Evolutionary conservation across 2,797 vertebrate species (phyloP).

Genomic region (Gallinago stenura): DNA sequence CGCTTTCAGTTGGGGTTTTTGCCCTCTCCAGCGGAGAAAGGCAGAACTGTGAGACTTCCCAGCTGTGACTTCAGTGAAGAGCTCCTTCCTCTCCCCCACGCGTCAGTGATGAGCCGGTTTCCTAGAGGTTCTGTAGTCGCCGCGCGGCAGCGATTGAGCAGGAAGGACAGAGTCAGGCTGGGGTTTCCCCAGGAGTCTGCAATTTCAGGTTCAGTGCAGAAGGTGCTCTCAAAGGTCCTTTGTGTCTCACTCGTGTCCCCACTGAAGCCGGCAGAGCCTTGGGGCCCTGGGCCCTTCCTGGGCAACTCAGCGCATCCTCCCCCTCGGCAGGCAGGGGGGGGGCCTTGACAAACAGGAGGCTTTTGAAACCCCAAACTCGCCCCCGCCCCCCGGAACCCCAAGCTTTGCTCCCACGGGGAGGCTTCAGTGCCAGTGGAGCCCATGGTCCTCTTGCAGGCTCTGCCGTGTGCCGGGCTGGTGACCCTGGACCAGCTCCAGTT

Average conservation of each 20-base stretch:
- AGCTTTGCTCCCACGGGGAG: background rate
- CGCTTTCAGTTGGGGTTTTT: background rate
- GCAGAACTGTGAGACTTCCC: background rate
- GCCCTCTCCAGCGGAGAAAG: background rate
- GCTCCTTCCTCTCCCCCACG: background rate
- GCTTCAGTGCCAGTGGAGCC: background rate
- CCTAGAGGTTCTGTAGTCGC: background rate
- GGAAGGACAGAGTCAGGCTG: background rate
- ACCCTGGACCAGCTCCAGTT: background rate
- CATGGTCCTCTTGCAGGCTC: background rate
- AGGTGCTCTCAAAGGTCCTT: background rate
- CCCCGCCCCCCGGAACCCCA: background rate
- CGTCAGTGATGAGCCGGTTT: rapidly evolving
- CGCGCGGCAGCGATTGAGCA: rapidly evolving
- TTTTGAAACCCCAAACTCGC: background rate
- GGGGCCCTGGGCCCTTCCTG: background rate
- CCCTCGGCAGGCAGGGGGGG: background rate
- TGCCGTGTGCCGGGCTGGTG: background rate
- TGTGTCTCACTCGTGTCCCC: background rate
- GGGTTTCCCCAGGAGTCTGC: background rate
- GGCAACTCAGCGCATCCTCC: background rate
- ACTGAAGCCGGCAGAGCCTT: background rate
- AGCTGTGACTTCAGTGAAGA: background rate
- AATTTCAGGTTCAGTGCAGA: background rate
- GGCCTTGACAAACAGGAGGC: background rate